Conservation (phyloP, 1,140 invertebrate species). For the Habropoda laboriosa region DNA sequence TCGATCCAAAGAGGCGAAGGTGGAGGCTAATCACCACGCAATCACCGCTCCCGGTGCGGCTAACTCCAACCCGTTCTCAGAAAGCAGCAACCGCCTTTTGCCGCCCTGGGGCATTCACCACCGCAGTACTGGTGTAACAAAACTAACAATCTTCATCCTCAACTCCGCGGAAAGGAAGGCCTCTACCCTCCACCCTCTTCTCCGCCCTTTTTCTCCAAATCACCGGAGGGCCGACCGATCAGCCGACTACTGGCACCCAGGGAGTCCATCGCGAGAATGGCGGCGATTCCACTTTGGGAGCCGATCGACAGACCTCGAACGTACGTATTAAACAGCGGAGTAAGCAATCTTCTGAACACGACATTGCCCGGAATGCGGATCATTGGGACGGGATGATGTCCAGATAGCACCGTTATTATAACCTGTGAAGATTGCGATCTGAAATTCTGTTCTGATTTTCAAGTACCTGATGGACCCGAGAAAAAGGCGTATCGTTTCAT, state of each 20-base stretch:
- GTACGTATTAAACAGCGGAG: slow-evolving; percentile 59
- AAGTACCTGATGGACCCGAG: neutral
- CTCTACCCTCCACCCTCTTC: slow-evolving; percentile 44
- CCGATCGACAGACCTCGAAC: slow-evolving; percentile 54
- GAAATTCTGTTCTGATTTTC: slow-evolving; percentile 7
- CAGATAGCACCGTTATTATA: slow-evolving; percentile 16
- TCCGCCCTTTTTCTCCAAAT: slow-evolving; percentile 64
- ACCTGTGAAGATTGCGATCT: slow-evolving; percentile 11
- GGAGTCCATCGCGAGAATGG: slow-evolving; percentile 64
- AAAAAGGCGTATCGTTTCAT: neutral
- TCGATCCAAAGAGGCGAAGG: slow-evolving; percentile 73
- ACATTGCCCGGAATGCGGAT: slow-evolving; percentile 59
- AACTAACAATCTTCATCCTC: slow-evolving; percentile 80
- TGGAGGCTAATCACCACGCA: slow-evolving; percentile 79
- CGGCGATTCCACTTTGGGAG: slow-evolving; percentile 57
- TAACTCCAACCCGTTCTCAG: slow-evolving; percentile 73
- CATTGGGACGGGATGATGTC: slow-evolving; percentile 19
- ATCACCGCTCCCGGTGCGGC: slow-evolving; percentile 77
- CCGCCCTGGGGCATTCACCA: slow-evolving; percentile 71
- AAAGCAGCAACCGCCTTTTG: slow-evolving; percentile 73
- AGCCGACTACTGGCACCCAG: slow-evolving; percentile 63
- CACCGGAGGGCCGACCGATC: slow-evolving; percentile 66
- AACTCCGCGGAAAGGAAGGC: slow-evolving; percentile 59
- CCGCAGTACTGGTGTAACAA: slow-evolving; percentile 67
- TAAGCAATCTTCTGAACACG: slow-evolving; percentile 54